phyloP scores from a whole-genome alignment of 2,797 vertebrate genomes.

The Phylloscopus collybita region DNA sequence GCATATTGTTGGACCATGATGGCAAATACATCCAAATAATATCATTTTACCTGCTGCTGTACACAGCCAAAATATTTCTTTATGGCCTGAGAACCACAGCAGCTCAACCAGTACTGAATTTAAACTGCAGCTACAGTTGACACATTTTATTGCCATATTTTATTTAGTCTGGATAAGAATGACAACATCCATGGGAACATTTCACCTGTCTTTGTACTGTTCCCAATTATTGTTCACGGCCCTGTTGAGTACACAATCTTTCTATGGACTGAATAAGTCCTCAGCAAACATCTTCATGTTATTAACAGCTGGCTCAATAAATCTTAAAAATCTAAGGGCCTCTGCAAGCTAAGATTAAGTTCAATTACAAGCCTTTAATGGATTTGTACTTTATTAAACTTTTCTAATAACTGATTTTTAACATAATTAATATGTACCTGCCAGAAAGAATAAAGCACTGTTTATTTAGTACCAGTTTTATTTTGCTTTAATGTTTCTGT shows the following conservation, averaged over 20 bases:
- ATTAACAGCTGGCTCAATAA: conserved; percentile 50
- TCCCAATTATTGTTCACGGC: background rate
- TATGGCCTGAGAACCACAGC: background rate
- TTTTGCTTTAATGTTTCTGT: background rate
- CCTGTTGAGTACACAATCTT: background rate
- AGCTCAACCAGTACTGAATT: background rate
- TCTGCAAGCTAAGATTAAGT: conserved; percentile 46
- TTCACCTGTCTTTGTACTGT: conserved; percentile 22
- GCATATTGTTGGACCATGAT: background rate
- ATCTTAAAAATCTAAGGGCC: conserved; percentile 20
- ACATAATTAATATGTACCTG: conserved; percentile 31
- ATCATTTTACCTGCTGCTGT: background rate
- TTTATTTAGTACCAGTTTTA: conserved; percentile 17
- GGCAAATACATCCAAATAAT: background rate
- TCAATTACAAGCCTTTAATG: conserved; percentile 30
- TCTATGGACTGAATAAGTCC: background rate
- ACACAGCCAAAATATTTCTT: background rate
- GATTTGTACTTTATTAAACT: conserved; percentile 34
- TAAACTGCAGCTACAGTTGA: background rate
- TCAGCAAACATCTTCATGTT: conserved; percentile 21
- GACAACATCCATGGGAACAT: background rate
- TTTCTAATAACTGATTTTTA: conserved; percentile 53
- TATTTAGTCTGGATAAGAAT: background rate
- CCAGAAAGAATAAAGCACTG: background rate
- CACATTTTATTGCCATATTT: background rate